Conservation (phyloP, 2,797 vertebrate genomes). For the Lepus townsendii region DNA sequence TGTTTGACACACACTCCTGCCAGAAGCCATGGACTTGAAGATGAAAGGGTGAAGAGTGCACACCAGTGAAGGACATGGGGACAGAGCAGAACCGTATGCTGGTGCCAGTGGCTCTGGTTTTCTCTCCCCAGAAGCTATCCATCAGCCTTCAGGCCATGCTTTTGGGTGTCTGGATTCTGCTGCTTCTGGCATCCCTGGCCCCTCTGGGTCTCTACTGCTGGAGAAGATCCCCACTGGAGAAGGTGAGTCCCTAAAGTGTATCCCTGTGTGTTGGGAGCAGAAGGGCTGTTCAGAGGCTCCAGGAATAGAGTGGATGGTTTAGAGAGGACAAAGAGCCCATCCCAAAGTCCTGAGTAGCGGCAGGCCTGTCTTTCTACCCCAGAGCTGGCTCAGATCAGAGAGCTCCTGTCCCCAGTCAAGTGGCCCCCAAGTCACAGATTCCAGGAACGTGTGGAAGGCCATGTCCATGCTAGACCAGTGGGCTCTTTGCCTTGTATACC, state of each 20-base stretch:
- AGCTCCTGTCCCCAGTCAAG: neutral
- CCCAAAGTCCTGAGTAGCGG: neutral
- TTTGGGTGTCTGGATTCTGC: slow-evolving; percentile 60
- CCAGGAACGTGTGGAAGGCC: neutral
- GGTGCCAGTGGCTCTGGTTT: neutral
- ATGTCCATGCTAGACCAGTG: neutral
- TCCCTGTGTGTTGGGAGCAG: no score
- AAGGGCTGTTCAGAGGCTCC: neutral
- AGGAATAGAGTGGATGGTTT: neutral
- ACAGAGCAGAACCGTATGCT: neutral
- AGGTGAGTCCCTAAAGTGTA: neutral
- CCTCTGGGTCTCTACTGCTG: slow-evolving; percentile 42
- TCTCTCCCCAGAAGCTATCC: slow-evolving; percentile 60
- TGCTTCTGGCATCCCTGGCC: slow-evolving; percentile 62
- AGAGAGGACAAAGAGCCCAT: neutral
- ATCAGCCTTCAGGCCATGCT: slow-evolving; percentile 7
- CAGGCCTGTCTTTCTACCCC: neutral
- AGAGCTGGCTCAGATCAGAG: neutral
- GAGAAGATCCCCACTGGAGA: neutral
- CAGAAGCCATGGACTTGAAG: neutral
- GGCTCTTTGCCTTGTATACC: neutral
- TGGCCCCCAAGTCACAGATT: neutral
- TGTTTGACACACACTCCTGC: neutral
- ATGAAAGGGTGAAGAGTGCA: neutral
- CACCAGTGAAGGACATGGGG: fast-evolving